These are phyloP conservation scores for Electrona antarctica DNA, from an alignment of 2,113 vertebrate genomes.

Conservation along the genomic window DNA sequence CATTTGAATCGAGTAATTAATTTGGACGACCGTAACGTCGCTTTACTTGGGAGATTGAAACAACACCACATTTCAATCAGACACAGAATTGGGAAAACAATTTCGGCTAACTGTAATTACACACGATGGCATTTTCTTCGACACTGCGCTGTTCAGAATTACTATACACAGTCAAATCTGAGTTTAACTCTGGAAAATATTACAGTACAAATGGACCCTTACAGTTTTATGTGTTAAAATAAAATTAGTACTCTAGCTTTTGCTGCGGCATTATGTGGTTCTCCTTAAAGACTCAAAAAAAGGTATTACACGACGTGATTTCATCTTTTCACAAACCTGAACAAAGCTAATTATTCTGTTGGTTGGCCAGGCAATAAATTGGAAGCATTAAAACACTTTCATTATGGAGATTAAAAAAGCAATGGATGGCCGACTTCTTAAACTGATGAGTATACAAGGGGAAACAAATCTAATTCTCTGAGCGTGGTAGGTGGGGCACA, in stretches of 20 bases:
- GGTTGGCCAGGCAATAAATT: conserved; percentile 84
- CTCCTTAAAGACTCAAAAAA: conserved; percentile 21
- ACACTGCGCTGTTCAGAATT: conserved; percentile 15
- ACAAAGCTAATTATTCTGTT: conserved; percentile 85
- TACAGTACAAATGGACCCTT: conserved; percentile 20
- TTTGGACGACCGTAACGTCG: not conserved
- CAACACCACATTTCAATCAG: not conserved
- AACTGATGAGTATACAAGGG: conserved; percentile 73
- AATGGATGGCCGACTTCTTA: conserved; percentile 69
- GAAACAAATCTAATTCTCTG: conserved; percentile 67
- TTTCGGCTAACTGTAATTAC: too few species aligned
- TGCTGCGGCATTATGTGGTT: conserved; percentile 60
- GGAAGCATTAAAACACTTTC: conserved; percentile 81
- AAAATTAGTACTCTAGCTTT: conserved; percentile 56
- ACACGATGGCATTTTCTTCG: not conserved
- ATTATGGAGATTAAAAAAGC: conserved; percentile 82
- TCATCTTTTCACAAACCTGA: conserved; percentile 69
- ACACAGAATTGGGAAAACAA: not conserved
- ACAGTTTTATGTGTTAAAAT: conserved; percentile 8
- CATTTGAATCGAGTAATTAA: not conserved
- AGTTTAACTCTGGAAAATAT: not conserved
- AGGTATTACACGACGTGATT: conserved; percentile 73
- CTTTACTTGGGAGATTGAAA: too few species aligned
- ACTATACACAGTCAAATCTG: too few species aligned
- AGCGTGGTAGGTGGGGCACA: conserved; percentile 50